phyloP scores from a whole-genome alignment of 2,888 invertebrate species.

The Sminthurides aquaticus region DNA sequence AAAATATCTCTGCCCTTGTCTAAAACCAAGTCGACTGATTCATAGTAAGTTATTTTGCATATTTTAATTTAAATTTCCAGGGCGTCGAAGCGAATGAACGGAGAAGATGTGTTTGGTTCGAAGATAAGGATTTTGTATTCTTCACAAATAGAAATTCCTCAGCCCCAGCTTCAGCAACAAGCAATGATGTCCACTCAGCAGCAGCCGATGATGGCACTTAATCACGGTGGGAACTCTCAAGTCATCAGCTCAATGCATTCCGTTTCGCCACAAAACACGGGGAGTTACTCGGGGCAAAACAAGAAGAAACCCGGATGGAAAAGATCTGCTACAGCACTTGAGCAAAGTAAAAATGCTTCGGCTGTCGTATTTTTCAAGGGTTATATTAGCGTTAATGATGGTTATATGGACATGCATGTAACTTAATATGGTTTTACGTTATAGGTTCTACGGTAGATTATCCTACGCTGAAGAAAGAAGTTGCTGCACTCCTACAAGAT shows the following conservation, averaged over 20 bases:
- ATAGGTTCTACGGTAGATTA: constrained; percentile 25
- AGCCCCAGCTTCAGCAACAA: constrained; percentile 12
- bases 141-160: constrained; percentile 27
- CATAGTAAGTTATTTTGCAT: too few relatives aligned
- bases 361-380: too few relatives aligned
- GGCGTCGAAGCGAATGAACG: constrained; percentile 75
- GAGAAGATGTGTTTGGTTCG: constrained; percentile 71
- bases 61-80: constrained; percentile 48
- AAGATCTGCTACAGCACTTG: constrained; percentile 7
- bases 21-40: too few relatives aligned
- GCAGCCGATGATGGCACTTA: neutral
- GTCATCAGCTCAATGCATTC: neutral
- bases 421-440: constrained; percentile 5
- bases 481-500: constrained; percentile 65
- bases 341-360: constrained; percentile 16
- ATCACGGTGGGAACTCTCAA: neutral
- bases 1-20: too few relatives aligned
- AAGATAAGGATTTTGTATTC: constrained; percentile 57
- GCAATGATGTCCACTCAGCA: neutral
- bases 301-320: constrained; percentile 16
- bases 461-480: constrained; percentile 48
- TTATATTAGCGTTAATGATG: too few relatives aligned
- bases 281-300: neutral
- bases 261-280: constrained; percentile 9
- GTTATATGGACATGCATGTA: too few relatives aligned